Percentiles rank a stretch among this genome's conserved stretches.
phyloP scores from a whole-genome alignment of 1,140 invertebrate species.

The Myzus persicae region DNA sequence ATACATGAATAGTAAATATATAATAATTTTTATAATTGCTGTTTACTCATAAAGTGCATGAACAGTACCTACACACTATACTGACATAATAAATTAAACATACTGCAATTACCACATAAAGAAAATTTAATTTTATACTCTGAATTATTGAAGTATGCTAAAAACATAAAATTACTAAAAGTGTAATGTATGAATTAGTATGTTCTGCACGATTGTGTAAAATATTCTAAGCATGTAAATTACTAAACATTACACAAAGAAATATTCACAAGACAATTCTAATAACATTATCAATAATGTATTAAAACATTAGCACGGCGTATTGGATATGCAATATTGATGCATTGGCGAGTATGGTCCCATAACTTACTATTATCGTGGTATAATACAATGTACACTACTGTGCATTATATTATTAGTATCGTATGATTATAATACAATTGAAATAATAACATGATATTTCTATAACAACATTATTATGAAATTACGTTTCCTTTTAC shows the following conservation, averaged over 20 bases:
- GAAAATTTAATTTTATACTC: neutral
- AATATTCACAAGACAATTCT: neutral
- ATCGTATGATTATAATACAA: neutral
- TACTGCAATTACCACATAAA: neutral
- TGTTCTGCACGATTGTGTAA: neutral
- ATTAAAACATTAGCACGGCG: neutral
- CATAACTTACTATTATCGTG: neutral
- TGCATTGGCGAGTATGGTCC: neutral
- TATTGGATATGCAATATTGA: slow-evolving; percentile 8
- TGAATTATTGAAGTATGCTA: neutral
- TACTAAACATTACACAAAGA: neutral
- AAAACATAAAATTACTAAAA: neutral
- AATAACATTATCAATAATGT: neutral
- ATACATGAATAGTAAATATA: neutral
- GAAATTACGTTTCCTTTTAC: neutral
- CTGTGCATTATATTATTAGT: too few relatives aligned
- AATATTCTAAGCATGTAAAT: neutral
- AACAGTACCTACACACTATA: neutral
- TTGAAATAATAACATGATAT: neutral
- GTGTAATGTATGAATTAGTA: neutral
- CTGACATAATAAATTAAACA: neutral
- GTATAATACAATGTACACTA: too few relatives aligned
- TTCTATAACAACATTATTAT: neutral
- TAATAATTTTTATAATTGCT: neutral
- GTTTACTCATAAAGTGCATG: neutral